phyloP scores from a whole-genome alignment of 2,797 vertebrate species.

The Yasuhikotakia modesta region DNA sequence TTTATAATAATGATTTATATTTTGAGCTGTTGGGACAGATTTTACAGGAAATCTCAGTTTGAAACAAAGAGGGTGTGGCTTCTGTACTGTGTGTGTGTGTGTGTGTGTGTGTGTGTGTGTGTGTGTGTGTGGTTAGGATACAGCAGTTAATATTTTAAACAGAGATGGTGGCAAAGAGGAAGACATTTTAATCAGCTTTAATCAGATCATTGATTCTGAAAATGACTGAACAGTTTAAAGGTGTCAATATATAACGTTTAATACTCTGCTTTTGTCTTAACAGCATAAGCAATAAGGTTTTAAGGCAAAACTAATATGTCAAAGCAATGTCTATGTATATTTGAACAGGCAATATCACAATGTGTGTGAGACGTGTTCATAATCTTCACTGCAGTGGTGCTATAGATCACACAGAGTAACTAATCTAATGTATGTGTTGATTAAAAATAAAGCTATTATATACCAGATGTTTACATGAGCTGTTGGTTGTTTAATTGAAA shows the following conservation, averaged over 20 bases:
- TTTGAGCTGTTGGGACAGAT: too few species aligned
- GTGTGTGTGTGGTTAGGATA: too few species aligned
- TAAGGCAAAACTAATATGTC: neutral
- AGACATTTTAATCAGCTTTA: too few species aligned
- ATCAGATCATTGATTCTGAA: neutral
- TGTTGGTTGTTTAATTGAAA: neutral
- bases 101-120: too few species aligned
- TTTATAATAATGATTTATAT: too few species aligned
- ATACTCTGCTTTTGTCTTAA: slow-evolving; percentile 4
- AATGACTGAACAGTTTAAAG: too few species aligned
- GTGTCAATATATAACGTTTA: neutral
- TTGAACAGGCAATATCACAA: neutral
- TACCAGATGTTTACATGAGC: neutral
- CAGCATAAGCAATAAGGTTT: slow-evolving; percentile 13
- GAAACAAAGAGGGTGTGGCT: too few species aligned
- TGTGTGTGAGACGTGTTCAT: neutral
- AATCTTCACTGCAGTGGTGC: neutral
- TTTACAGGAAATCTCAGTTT: too few species aligned
- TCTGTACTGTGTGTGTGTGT: too few species aligned
- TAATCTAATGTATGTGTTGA: neutral
- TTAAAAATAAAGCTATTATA: too few species aligned
- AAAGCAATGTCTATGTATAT: slow-evolving; percentile 22
- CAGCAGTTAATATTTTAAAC: too few species aligned
- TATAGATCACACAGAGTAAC: neutral
- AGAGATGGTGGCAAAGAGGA: too few species aligned